Evolutionary conservation across 1,140 invertebrate species (phyloP), one percentile per base, ranked within the genome.

Genomic region (Drosophila watanabei): DNA sequence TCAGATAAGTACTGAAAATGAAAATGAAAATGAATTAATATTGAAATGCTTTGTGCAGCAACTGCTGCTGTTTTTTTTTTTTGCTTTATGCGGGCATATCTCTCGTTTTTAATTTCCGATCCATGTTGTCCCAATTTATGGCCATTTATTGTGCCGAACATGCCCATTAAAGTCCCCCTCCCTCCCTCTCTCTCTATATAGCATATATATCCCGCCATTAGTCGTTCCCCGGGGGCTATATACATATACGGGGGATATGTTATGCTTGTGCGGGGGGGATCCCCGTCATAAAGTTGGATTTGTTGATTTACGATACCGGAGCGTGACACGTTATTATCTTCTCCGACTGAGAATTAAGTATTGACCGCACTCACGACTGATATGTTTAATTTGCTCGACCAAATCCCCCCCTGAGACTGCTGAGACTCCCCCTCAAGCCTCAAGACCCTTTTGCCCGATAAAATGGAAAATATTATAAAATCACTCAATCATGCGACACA

Each of bases 401-500:
- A 20, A 56, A 33, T 18, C 24, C 32, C 32, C 20, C 6, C 24
- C 9, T 24, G 24, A 24, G 24, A 24, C 3, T 24, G 24, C 24
- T 24, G 24, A 0, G 18, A 4, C 7, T 5, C 4, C 4, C 52
- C 43, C 14, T 5, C n/a, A n/a, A n/a, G 16, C 16, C 16, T 18
- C 32, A 11, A 7, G 33, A 16, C 20, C 8, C 16, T 63, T 75
- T 76, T 65, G 60, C 66, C 69, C 71, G 71, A 80, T 82, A 87
- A 87, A 77, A 87, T 80, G 83, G 64, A 63, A 79, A 86, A 52
- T 77, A 88, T 87, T 87, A 77, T 87, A 77, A 80, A 87, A 87
- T 83, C 83, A 87, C 66, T 87, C 83, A 87, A 87, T 87, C 83
- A 87, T 87, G 83, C 79, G 46, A 45, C 79, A 59, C 75, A 82